Percentiles rank a stretch among this genome's conserved stretches.
Conservation (phyloP, 2,113 vertebrate genomes). For the Crypturellus undulatus region DNA sequence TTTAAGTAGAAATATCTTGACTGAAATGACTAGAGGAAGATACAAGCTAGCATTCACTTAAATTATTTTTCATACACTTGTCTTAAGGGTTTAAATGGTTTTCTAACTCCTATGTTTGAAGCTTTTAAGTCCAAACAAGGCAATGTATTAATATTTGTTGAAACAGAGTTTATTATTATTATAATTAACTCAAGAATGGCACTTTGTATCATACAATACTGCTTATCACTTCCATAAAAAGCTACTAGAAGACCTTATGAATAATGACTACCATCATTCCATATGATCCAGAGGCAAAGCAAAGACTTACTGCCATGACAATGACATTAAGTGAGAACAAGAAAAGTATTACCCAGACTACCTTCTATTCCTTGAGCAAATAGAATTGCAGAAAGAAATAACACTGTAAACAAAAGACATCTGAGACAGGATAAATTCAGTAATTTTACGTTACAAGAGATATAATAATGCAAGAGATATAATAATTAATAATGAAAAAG, state of each 20-base stretch:
- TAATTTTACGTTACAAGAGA: not conserved
- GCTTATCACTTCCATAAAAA: not conserved
- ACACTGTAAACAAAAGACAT: not conserved
- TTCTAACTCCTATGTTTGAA: not conserved
- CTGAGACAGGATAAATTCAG: not conserved
- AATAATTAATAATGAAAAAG: no score
- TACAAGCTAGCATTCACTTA: not conserved
- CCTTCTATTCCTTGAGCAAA: not conserved
- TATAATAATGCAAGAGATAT: not conserved
- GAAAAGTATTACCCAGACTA: not conserved
- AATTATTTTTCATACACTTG: not conserved
- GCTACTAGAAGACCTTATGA: not conserved
- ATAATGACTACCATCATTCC: not conserved
- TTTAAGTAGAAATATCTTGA: not conserved
- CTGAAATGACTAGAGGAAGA: not conserved
- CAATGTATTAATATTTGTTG: not conserved
- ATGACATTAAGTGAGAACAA: not conserved
- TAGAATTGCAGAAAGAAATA: not conserved
- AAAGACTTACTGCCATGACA: not conserved
- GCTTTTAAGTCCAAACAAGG: not conserved
- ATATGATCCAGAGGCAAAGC: not conserved
- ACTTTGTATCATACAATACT: not conserved
- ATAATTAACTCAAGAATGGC: not conserved
- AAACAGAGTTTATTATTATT: not conserved
- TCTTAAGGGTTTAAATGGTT: not conserved